Base-by-base conservation (phyloP, 2,888 invertebrate genomes). In the Napeogenes inachia region DNA sequence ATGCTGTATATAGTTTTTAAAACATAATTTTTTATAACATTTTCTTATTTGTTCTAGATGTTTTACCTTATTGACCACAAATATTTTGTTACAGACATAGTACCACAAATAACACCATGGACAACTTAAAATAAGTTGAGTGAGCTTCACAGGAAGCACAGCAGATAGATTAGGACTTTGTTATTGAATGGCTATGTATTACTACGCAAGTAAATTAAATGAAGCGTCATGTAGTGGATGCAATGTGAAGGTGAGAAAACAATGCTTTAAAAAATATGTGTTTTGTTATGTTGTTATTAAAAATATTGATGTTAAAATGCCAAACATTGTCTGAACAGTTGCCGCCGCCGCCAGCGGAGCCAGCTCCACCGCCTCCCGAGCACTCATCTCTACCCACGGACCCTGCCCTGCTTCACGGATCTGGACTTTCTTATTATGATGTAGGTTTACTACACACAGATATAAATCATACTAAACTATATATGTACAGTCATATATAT, bases 121-220 rank as follows among this genome's bases (percentile, higher is more conserved):
- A 60, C 59, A 59, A 65, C 42, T 56, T 57, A 35, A 66, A 56
- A 56, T 67, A 66, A 63, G 61, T 60, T 46, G 54, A 33, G n/a
- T 32, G 60, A 60, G 66, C 66, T 60, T 63, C 64, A 47, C 32
- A 42, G 54, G 61, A 59, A 59, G 62, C 60, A 35, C 38, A 54
- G 56, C 33, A n/a, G 42, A 42, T 56, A 61, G n/a, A 45, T 65
- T 75, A 72, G 74, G 69, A 68, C 71, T 74, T 74, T 69, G 80
- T 80, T 83, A 83, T 84, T 90, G 85, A 86, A 91, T 91, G 91
- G 93, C 93, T 89, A 93, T 93, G 93, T 93, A 93, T 91, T 93
- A 93, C 82, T 93, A 93, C 91, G 93, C 93, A 78, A 93, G 93
- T 89, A 93, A 92, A 87, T 82, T 93, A 79, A 92, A 92, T 82